Evolutionary conservation across 1,140 invertebrate species (phyloP).

Genomic region (Sitodiplosis mosellana): DNA sequence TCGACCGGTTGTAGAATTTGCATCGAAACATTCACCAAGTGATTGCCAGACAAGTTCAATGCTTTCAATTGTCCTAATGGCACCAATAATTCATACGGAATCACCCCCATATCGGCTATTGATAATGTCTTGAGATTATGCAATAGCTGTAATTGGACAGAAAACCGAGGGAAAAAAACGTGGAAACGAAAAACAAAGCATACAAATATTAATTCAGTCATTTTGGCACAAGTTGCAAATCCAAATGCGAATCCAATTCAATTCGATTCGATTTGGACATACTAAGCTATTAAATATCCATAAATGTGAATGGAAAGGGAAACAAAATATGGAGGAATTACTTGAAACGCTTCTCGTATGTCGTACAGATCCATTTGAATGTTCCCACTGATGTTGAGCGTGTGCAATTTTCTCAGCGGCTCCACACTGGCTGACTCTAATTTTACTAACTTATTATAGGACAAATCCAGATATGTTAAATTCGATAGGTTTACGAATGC

Average conservation of each 20-base stretch:
- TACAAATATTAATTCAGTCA: not conserved
- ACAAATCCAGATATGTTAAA: conserved; percentile 44
- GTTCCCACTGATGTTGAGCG: conserved; percentile 49
- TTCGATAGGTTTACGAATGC: conserved; percentile 48
- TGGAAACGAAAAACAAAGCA: not conserved
- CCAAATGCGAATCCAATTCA: too few relatives aligned
- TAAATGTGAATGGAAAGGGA: not conserved
- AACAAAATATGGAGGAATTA: conserved; percentile 4
- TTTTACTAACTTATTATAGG: conserved; percentile 49
- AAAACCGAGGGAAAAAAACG: not conserved
- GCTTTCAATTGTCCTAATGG: conserved; percentile 30
- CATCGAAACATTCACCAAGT: conserved; percentile 24
- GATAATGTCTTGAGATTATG: conserved; percentile 30
- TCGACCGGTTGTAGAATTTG: conserved; percentile 23
- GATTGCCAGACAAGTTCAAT: conserved; percentile 35
- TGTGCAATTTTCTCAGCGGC: conserved; percentile 19
- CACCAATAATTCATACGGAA: conserved; percentile 30
- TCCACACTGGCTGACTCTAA: conserved; percentile 41
- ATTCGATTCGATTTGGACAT: not conserved
- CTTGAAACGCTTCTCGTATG: conserved; percentile 25
- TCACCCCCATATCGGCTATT: conserved; percentile 31
- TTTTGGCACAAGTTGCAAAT: not conserved
- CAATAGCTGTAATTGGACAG: conserved; percentile 23
- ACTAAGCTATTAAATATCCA: not conserved
- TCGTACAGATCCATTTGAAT: conserved; percentile 19